Evolutionary conservation across 1,140 invertebrate genomes (phyloP), one percentile per base, ranked within the genome.

Genomic region (Drosophila santomea): DNA sequence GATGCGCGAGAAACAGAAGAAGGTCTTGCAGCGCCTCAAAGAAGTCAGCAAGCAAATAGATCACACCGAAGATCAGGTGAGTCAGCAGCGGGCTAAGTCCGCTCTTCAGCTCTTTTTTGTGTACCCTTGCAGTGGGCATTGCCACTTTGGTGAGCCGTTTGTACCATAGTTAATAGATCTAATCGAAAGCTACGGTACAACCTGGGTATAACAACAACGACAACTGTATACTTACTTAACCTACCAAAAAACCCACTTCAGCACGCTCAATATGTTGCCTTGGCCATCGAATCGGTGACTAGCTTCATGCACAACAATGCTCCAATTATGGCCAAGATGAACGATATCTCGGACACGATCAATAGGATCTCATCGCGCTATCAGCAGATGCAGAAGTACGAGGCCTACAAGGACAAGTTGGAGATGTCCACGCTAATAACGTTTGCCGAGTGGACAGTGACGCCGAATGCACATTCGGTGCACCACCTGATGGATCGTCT

Each of bases 371-470:
- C 94, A 0, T 93, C 93, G 2, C 92, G 93, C 0, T 94, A 95
- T 58, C 75, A 93, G 0, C 90, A 93, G 67, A 95, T 95, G 93
- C 54, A 93, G 6, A 91, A 93, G 23, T 96, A 95, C 79, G 92
- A 93, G 38, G 57, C 80, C 0, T 43, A 93, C 12, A 92, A 93
- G 52, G 93, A 93, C 39, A 91, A 94, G 35, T 93, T 95, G 38
- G 96, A 96, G 82, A 90, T 91, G 38, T 93, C 93, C 44, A 97
- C 96, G 0, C 77, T 96, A 28, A 92, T 95, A 75, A 94, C 95
- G 74, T 96, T 96, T 74, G 95, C 96, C 0, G 92, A 93, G 43
- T 94, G 93, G 83, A 95, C 94, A 6, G 94, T 96, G 1, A 95
- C 95, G 0, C 95, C 95, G 44, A 94, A 94, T 66, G 88, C 94